These are phyloP conservation scores for Eubucco bourcierii DNA, from an alignment of 2,113 vertebrate genomes.

Conservation along the genomic window DNA sequence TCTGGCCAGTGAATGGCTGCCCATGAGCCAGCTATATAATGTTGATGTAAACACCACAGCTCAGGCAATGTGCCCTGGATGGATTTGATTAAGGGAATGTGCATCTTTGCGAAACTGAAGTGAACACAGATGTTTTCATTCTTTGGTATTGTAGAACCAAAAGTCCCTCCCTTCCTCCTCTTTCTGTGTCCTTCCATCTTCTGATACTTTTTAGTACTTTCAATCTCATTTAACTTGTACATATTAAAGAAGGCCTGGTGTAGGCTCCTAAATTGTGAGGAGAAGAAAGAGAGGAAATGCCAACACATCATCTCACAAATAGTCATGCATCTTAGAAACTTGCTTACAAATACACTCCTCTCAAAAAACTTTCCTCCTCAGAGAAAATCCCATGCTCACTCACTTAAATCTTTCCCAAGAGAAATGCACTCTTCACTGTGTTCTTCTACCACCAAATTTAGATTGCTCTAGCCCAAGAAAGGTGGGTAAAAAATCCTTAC, in stretches of 20 bases:
- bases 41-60: not conserved
- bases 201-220: not conserved
- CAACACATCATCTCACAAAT: not conserved
- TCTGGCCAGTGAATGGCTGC: not conserved
- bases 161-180: not conserved
- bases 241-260: not conserved
- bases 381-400: not conserved
- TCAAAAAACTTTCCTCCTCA: not conserved
- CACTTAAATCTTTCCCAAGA: not conserved
- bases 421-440: not conserved
- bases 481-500: rapidly evolving
- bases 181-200: not conserved
- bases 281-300: not conserved
- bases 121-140: conserved; percentile 18
- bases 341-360: not conserved
- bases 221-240: not conserved
- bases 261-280: not conserved
- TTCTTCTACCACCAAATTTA: not conserved
- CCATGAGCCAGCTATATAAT: not conserved
- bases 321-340: not conserved
- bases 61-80: not conserved
- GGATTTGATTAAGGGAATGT: not conserved
- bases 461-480: not conserved
- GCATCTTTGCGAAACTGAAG: not conserved
- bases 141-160: not conserved